These are phyloP conservation scores for Heteromormyrus szaboi DNA, from an alignment of 2,797 vertebrate species.

Conservation along the genomic window DNA sequence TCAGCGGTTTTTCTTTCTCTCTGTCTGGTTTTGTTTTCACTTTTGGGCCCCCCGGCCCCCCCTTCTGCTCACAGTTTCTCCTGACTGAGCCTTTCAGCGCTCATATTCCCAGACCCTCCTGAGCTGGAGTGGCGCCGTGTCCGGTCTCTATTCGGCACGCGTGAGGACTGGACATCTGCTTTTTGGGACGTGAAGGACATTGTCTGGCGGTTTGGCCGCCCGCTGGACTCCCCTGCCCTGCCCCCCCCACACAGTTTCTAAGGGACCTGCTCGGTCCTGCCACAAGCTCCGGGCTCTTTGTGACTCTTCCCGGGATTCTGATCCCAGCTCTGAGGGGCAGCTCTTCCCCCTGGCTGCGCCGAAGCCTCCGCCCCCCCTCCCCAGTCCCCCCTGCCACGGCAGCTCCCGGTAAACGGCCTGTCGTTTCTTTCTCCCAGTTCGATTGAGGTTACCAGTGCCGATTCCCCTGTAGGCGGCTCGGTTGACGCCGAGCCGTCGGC, in stretches of 20 bases:
- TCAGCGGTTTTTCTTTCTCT: background rate
- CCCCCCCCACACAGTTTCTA: background rate
- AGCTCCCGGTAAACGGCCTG: constrained; percentile 66
- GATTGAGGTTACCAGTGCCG: constrained; percentile 72
- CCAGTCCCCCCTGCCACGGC: constrained; percentile 30
- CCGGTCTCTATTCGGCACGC: background rate
- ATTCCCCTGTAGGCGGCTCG: constrained; percentile 67
- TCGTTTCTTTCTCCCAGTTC: constrained; percentile 84
- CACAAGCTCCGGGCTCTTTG: background rate
- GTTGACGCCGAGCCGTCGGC: constrained; percentile 75
- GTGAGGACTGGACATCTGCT: background rate
- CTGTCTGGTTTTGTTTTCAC: background rate
- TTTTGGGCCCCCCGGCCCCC: background rate
- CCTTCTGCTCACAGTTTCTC: background rate
- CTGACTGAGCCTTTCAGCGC: background rate
- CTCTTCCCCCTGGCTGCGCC: background rate
- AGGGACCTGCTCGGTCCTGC: background rate
- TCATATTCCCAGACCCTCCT: background rate
- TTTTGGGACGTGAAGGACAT: background rate
- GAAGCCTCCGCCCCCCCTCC: background rate
- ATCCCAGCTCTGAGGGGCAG: background rate
- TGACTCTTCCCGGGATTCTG: background rate
- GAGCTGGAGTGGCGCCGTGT: background rate
- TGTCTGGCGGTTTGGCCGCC: background rate
- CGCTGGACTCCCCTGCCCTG: background rate